Evolutionary conservation across 2,888 invertebrate genomes (phyloP).

Genomic region (Tribolium freemani): DNA sequence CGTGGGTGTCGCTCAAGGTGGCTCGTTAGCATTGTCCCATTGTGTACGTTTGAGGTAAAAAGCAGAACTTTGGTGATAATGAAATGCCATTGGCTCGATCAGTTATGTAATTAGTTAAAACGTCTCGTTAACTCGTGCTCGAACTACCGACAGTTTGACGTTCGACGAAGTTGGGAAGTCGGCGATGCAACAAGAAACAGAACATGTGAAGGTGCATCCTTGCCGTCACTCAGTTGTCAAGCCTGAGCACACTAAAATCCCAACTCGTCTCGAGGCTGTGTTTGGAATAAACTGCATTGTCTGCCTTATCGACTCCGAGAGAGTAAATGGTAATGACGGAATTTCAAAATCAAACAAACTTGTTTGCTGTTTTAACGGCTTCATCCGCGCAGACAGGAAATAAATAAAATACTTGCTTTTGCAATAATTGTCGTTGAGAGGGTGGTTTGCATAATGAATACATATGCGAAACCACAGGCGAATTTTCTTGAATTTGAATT

Average conservation of each 20-base stretch:
- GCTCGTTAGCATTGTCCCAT: constrained; percentile 13
- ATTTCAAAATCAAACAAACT: constrained; percentile 41
- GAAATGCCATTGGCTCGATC: not conserved
- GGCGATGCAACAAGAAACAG: constrained; percentile 25
- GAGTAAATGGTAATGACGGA: constrained; percentile 38
- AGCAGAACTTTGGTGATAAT: not conserved
- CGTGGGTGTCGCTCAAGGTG: constrained; percentile 21
- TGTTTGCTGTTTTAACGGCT: constrained; percentile 37
- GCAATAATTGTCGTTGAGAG: constrained; percentile 8
- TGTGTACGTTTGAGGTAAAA: not conserved
- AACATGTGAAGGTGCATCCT: constrained; percentile 27
- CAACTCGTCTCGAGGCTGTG: constrained; percentile 14
- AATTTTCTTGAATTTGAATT: constrained; percentile 10
- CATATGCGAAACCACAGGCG: not conserved
- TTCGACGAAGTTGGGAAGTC: constrained; percentile 25
- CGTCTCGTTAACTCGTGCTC: not conserved
- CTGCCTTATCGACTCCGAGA: constrained; percentile 17
- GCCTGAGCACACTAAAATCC: constrained; percentile 22
- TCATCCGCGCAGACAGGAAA: constrained; percentile 35
- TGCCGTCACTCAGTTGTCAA: constrained; percentile 31
- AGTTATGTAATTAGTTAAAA: constrained; percentile 14
- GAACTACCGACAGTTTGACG: constrained; percentile 27
- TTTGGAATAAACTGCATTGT: constrained; percentile 21
- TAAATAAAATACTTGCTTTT: constrained; percentile 21
- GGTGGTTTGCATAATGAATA: constrained; percentile 8